Evolutionary conservation across 2,888 invertebrate genomes (phyloP).

Genomic region (Pristionchus exspectatus): DNA sequence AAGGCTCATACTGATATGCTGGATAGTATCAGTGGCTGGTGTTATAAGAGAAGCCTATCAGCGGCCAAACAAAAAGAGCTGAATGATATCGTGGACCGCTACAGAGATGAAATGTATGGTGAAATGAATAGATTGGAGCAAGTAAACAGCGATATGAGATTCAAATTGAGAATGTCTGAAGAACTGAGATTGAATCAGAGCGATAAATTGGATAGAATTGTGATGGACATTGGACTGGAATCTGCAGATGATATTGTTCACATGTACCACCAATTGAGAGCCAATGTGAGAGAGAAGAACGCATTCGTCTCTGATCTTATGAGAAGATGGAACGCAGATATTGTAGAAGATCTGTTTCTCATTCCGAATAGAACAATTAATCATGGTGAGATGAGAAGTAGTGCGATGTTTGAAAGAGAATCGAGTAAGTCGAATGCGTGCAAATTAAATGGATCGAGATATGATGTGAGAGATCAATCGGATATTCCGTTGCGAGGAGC

Average conservation of each 20-base stretch:
- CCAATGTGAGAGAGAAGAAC: not conserved
- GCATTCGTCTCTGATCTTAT: not conserved
- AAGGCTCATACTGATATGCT: not conserved
- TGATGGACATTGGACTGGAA: not conserved
- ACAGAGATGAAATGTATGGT: not conserved
- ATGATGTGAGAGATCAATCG: too few relatives aligned
- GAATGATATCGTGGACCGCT: not conserved
- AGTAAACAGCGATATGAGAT: not conserved
- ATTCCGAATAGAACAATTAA: too few relatives aligned
- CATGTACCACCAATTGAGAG: not conserved
- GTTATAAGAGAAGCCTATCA: not conserved
- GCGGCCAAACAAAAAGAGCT: not conserved
- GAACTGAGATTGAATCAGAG: not conserved
- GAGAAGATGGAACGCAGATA: too few relatives aligned
- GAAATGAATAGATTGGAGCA: not conserved
- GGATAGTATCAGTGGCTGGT: not conserved
- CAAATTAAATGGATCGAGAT: too few relatives aligned
- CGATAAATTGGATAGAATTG: too few relatives aligned
- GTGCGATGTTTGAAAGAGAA: too few relatives aligned
- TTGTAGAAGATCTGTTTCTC: too few relatives aligned
- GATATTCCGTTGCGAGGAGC: too few relatives aligned
- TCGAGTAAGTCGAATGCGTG: too few relatives aligned
- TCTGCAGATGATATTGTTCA: not conserved
- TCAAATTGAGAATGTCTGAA: not conserved
- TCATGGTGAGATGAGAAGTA: too few relatives aligned